Percentiles rank a stretch among this genome's conserved stretches.
Evolutionary conservation across 2,797 vertebrate genomes (phyloP).

Genomic region (Bufotes viridis): DNA sequence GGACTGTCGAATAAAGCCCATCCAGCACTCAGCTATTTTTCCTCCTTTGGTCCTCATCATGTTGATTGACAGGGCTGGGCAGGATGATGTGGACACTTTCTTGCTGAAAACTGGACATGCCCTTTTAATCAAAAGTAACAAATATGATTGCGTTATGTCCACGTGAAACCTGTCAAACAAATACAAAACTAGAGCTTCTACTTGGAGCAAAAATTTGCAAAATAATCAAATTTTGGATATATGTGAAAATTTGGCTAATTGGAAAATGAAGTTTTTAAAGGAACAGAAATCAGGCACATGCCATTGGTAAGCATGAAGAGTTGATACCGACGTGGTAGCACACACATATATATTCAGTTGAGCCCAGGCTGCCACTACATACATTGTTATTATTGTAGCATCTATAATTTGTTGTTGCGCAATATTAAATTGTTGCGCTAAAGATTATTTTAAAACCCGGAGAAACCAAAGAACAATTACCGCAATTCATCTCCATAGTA

Average conservation of each 20-base stretch:
- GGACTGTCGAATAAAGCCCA: too few species aligned
- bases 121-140: too few species aligned
- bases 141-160: too few species aligned
- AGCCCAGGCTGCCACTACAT: not conserved
- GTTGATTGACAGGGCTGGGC: too few species aligned
- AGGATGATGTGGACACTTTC: too few species aligned
- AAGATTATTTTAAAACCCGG: not conserved
- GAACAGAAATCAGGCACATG: not conserved
- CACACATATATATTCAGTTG: not conserved
- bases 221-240: too few species aligned
- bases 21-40: too few species aligned
- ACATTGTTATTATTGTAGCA: conserved; percentile 12
- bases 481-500: not conserved
- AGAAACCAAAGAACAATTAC: not conserved
- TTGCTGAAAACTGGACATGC: too few species aligned
- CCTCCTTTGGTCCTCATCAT: too few species aligned
- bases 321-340: not conserved
- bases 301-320: not conserved
- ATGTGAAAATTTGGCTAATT: not conserved
- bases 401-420: conserved; percentile 9
- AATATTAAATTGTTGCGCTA: not conserved
- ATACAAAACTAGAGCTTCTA: not conserved
- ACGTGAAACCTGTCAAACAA: not conserved
- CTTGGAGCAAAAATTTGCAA: not conserved
- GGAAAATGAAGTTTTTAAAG: not conserved